phyloP scores from a whole-genome alignment of 2,113 vertebrate genomes.

The Crotalus viridis region DNA sequence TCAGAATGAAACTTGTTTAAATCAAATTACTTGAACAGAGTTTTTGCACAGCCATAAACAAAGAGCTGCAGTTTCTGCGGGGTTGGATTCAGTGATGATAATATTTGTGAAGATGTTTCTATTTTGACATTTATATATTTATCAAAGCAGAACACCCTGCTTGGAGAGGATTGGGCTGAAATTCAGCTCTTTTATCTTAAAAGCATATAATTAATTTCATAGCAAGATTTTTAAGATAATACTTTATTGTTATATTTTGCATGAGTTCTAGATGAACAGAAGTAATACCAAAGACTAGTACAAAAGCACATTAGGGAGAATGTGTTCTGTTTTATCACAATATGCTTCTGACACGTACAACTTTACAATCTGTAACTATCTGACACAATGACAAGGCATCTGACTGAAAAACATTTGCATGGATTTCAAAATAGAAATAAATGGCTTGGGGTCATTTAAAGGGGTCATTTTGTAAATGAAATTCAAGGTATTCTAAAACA shows the following conservation, averaged over 20 bases:
- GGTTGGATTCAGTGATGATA: not conserved
- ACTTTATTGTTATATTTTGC: not conserved
- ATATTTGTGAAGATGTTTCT: not conserved
- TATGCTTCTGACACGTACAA: not conserved
- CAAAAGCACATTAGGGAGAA: not conserved
- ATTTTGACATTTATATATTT: not conserved
- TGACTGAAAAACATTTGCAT: constrained; percentile 1
- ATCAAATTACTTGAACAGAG: not conserved
- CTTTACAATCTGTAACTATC: not conserved
- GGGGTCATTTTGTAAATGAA: not conserved
- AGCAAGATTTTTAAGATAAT: not conserved
- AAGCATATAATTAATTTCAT: not conserved
- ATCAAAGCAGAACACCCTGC: not conserved
- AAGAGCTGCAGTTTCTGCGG: not conserved
- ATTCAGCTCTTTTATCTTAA: not conserved
- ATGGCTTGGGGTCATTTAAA: not conserved
- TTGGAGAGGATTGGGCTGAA: not conserved
- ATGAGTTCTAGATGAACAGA: not conserved
- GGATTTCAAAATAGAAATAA: constrained; percentile 6
- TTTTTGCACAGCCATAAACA: not conserved
- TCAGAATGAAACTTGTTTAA: not conserved
- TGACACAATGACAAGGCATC: not conserved
- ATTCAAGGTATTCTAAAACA: constrained; percentile 11
- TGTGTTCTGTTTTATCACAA: not conserved
- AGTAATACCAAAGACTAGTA: not conserved